phyloP scores from a whole-genome alignment of 1,140 invertebrate species.

The Xylocopa sonorina region DNA sequence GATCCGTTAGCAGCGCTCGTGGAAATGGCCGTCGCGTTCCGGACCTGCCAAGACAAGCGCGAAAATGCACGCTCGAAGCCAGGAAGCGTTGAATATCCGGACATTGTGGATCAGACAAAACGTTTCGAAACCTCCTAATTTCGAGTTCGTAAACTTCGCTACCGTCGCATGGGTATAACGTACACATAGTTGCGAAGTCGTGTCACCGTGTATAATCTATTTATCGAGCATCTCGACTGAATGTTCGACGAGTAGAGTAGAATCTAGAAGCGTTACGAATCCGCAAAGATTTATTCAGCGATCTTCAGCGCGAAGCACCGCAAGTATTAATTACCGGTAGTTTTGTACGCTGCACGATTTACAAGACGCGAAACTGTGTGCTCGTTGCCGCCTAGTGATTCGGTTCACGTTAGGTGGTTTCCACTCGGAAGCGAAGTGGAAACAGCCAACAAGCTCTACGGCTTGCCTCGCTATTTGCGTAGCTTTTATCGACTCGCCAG shows the following conservation, averaged over 20 bases:
- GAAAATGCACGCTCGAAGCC: background rate
- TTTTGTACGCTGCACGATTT: background rate
- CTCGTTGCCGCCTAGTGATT: background rate
- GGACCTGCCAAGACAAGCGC: constrained; percentile 13
- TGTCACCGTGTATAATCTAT: no score
- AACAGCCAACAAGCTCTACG: background rate
- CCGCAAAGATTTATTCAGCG: background rate
- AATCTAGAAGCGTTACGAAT: background rate
- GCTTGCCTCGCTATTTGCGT: constrained; percentile 39
- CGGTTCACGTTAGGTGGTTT: background rate
- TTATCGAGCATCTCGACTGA: background rate
- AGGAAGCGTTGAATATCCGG: no score
- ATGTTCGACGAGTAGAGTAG: background rate
- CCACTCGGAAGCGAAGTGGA: constrained; percentile 33
- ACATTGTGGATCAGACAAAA: no score
- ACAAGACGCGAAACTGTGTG: constrained; percentile 5
- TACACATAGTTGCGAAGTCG: no score
- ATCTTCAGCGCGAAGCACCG: background rate
- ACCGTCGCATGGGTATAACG: no score
- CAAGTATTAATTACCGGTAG: constrained; percentile 23
- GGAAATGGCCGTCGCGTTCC: constrained; percentile 53
- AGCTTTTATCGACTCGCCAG: constrained; percentile 48
- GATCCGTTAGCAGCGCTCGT: constrained; percentile 20
- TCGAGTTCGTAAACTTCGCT: background rate
- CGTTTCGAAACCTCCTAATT: no score